A percentile compares a stretch with the other conserved stretches of the same genome.
phyloP scores from a whole-genome alignment of 2,797 vertebrate species.

The Epinephelus malabaricus region DNA sequence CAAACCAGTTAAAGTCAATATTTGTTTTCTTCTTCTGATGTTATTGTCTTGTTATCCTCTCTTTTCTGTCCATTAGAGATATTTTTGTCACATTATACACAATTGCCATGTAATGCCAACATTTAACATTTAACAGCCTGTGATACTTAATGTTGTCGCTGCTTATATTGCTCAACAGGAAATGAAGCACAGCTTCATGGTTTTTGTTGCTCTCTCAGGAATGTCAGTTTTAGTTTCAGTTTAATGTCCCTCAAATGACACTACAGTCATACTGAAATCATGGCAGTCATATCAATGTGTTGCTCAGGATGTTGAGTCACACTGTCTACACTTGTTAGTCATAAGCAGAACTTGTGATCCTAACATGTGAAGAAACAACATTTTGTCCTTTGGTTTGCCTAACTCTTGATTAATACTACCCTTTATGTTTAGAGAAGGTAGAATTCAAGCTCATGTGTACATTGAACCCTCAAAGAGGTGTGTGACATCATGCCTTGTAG shows the following conservation, averaged over 20 bases:
- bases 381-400: background rate
- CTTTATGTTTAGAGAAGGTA: background rate
- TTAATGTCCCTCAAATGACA: background rate
- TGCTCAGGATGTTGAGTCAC: conserved; percentile 15
- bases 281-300: background rate
- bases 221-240: conserved; percentile 45
- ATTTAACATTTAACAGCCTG: background rate
- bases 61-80: background rate
- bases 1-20: background rate
- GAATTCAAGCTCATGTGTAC: background rate
- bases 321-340: background rate
- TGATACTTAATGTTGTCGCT: background rate
- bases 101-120: too few relatives aligned
- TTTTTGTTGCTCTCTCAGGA: background rate
- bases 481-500: background rate
- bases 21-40: background rate
- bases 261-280: background rate
- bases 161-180: conserved; percentile 45
- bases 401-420: background rate
- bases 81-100: background rate
- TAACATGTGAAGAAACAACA: background rate
- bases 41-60: background rate
- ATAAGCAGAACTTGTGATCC: background rate
- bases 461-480: background rate
- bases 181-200: background rate